Conservation (phyloP, 2,113 vertebrate species). For the Phalacrocorax brasilianus region DNA sequence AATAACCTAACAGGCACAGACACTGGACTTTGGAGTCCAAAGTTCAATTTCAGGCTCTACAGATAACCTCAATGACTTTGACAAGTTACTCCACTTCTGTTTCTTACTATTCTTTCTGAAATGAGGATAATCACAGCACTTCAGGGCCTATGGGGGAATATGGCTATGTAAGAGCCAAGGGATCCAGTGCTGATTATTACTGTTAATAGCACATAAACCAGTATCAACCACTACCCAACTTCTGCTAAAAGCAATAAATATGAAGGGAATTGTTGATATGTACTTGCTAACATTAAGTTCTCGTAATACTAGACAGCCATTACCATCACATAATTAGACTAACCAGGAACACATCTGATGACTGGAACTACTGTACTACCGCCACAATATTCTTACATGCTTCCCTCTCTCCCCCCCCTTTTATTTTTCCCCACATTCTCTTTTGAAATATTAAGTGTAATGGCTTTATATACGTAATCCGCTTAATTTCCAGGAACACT, state of each 20-base stretch:
- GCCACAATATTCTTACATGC: background rate
- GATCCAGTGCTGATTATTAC: background rate
- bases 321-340: background rate
- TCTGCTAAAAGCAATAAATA: background rate
- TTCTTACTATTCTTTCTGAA: background rate
- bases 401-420: background rate
- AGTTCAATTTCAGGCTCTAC: background rate
- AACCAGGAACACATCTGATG: background rate
- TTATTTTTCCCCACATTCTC: background rate
- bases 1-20: background rate
- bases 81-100: background rate
- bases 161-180: background rate
- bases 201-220: background rate
- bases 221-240: background rate
- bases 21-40: background rate
- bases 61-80: background rate
- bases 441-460: background rate
- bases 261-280: background rate
- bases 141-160: background rate
- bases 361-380: background rate
- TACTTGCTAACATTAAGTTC: background rate
- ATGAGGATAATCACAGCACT: background rate
- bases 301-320: background rate
- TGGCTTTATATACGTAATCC: background rate
- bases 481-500: constrained; percentile 13